Evolutionary conservation across 2,888 invertebrate species (phyloP).

Genomic region (Arctia plantaginis): DNA sequence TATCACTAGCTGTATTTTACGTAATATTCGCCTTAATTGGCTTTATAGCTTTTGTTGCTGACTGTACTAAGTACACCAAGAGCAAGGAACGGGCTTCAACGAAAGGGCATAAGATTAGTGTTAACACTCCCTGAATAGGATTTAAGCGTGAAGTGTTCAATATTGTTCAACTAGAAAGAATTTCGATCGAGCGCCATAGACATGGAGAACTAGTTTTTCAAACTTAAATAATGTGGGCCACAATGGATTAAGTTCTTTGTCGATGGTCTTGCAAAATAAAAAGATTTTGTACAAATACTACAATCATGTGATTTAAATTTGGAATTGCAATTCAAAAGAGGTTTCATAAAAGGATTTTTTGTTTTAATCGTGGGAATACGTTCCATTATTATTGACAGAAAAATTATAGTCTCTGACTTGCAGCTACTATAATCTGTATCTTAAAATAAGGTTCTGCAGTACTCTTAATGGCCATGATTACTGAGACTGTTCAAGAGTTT

Average conservation of each 20-base stretch:
- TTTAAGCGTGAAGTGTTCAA: background rate
- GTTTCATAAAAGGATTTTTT: background rate
- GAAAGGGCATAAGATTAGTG: constrained; percentile 85
- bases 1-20: constrained; percentile 88
- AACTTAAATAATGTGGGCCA: background rate
- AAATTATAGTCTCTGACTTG: background rate
- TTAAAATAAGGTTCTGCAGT: background rate
- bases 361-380: background rate
- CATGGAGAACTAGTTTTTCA: background rate
- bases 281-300: background rate
- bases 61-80: constrained; percentile 85
- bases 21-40: constrained; percentile 87
- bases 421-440: background rate
- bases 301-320: background rate
- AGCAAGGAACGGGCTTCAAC: constrained; percentile 81
- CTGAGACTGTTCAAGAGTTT: background rate
- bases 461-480: constrained; percentile 10
- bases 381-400: background rate
- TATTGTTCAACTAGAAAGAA: background rate
- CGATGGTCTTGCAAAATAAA: background rate
- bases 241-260: background rate
- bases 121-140: constrained; percentile 86
- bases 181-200: constrained; percentile 4
- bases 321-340: background rate
- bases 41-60: constrained; percentile 87